Evolutionary conservation across 2,797 vertebrate genomes (phyloP), one percentile per base, ranked within the genome.

Genomic region (Enteromius paludinosus): DNA sequence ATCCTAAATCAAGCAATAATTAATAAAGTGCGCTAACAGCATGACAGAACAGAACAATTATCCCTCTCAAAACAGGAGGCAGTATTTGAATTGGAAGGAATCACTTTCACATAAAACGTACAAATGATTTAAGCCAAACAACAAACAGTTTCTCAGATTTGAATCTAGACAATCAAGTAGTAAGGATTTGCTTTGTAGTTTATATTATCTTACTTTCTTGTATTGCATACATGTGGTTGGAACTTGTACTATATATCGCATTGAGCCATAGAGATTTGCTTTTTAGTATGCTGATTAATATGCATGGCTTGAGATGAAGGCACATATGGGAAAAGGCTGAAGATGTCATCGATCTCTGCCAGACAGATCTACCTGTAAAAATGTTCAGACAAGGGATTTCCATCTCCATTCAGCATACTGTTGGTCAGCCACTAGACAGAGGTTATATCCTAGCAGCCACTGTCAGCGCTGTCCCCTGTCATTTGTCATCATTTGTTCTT

Each of bases 401-500:
- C 83, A 75, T 74, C 72, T 74, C 59, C n/a, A 69, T 45, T 59
- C 38, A 74, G 59, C 49, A 70, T 80, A 54, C 17, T 23, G n/a
- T n/a, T 85, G 70, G 64, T 85, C 76, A 81, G 79, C 35, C 43
- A 83, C 76, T 83, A 84, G 79, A 80, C 52, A 82, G 47, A 72
- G 78, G 69, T 73, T 74, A 68, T 84, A 83, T 76, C 77, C 43
- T 45, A 80, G 49, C 54, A 74, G 66, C 52, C 61, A 65, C 82
- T 87, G 84, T 86, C 76, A 86, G 86, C 14, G 78, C 71, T 82
- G 78, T 84, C 78, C 45, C 78, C n/a, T 86, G 28, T 79, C 84
- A 88, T 89, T 88, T 82, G 79, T 90, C 87, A 88, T 86, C 76
- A 87, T 87, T 87, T 87, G 81, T 81, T 75, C 81, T 74, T 78